Evolutionary conservation across 2,797 vertebrate species (phyloP).

Genomic region (Ibycter americanus): DNA sequence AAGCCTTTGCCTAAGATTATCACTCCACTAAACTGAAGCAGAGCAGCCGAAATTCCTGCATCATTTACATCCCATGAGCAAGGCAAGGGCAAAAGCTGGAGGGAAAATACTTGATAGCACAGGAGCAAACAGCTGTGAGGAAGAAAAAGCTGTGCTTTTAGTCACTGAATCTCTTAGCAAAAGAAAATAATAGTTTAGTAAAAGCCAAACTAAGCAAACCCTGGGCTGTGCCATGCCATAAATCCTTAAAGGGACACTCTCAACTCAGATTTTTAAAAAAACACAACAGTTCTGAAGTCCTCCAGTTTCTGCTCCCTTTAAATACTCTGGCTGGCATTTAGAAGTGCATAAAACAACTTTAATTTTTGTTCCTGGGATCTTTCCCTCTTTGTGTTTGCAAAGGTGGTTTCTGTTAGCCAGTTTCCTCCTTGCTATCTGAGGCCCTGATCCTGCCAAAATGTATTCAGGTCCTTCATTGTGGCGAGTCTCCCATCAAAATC

Average conservation of each 20-base stretch:
- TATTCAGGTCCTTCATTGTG: neutral
- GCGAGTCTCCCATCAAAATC: neutral
- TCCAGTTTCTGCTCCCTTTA: neutral
- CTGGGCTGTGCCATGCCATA: neutral
- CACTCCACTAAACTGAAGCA: conserved; percentile 33
- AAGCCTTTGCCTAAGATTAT: conserved; percentile 29
- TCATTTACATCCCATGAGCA: neutral
- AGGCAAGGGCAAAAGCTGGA: conserved; percentile 10
- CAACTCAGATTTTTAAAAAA: neutral
- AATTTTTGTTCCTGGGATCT: neutral
- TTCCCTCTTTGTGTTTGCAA: conserved; percentile 26
- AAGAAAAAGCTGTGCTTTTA: neutral
- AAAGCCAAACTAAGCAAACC: neutral
- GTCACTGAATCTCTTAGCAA: neutral
- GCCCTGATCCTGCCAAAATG: conserved; percentile 21
- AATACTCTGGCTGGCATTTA: neutral
- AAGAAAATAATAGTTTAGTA: conserved; percentile 4
- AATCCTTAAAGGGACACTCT: neutral
- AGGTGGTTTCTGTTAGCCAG: conserved; percentile 42
- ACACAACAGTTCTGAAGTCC: neutral
- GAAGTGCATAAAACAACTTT: neutral
- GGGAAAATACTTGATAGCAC: neutral
- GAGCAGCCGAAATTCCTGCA: conserved; percentile 28
- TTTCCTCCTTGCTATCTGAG: conserved; percentile 31
- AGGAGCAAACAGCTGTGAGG: neutral